Conservation (phyloP, 2,797 vertebrate genomes). For the Micromesistius poutassou region DNA sequence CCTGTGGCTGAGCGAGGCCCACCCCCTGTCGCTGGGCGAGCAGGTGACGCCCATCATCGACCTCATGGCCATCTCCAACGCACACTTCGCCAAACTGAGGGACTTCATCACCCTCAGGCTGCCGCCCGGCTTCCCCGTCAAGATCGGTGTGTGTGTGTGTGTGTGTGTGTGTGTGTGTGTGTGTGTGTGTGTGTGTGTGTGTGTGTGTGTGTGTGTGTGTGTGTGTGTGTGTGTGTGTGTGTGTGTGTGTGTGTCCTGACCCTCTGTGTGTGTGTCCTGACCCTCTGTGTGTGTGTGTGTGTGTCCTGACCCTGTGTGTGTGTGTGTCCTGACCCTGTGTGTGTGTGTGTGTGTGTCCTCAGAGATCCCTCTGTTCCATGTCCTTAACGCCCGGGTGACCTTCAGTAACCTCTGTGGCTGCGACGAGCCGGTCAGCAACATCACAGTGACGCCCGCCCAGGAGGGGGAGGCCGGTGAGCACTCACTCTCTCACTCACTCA, state of each 20-base stretch:
- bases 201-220: slow-evolving; percentile 58
- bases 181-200: not conserved
- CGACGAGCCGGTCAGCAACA: slow-evolving; percentile 85
- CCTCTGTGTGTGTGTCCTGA: too few species aligned
- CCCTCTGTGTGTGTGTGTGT: slow-evolving; percentile 54
- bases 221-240: not conserved
- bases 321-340: not conserved
- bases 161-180: not conserved
- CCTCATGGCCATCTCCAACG: slow-evolving; percentile 96
- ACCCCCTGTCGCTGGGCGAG: slow-evolving; percentile 90
- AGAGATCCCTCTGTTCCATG: slow-evolving; percentile 95
- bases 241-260: not conserved
- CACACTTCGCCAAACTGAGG: slow-evolving; percentile 91
- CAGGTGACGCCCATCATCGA: slow-evolving; percentile 96
- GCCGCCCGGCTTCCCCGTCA: slow-evolving; percentile 91
- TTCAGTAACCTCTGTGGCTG: slow-evolving; percentile 95
- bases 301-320: not conserved
- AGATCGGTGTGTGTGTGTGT: slow-evolving; percentile 79
- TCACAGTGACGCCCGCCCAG: slow-evolving; percentile 70
- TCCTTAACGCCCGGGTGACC: slow-evolving; percentile 93
- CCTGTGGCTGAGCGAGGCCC: slow-evolving; percentile 90
- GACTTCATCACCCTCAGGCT: slow-evolving; percentile 94
- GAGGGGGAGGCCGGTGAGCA: slow-evolving; percentile 69
- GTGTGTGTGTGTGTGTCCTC: slow-evolving; percentile 8
- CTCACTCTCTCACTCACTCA: not conserved